phyloP scores from a whole-genome alignment of 1,140 invertebrate genomes.

The Dinothrombium tinctorium region DNA sequence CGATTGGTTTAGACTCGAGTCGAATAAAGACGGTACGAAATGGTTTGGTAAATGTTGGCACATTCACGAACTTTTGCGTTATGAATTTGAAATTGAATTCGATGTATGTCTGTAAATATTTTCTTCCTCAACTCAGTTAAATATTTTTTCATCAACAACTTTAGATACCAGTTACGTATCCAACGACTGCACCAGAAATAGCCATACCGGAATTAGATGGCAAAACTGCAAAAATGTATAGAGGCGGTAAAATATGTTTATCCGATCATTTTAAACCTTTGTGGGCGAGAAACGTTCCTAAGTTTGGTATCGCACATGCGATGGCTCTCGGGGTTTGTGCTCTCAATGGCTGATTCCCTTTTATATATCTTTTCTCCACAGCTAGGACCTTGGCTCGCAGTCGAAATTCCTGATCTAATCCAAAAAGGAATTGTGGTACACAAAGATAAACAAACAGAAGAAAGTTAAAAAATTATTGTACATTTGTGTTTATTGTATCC shows the following conservation, averaged over 20 bases:
- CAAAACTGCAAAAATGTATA: constrained; percentile 99
- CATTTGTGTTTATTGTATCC: background rate
- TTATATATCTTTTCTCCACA: constrained; percentile 27
- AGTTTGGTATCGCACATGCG: constrained; percentile 95
- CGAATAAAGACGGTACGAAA: constrained; percentile 86
- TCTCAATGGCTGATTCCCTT: constrained; percentile 5
- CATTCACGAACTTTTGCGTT: constrained; percentile 83
- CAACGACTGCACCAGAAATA: constrained; percentile 89
- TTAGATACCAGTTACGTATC: constrained; percentile 93
- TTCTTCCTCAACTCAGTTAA: background rate
- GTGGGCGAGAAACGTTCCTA: constrained; percentile 95
- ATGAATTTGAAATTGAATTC: constrained; percentile 97
- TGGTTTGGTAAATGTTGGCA: constrained; percentile 99
- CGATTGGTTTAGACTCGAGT: constrained; percentile 96
- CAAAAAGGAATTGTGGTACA: constrained; percentile 55
- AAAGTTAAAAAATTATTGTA: background rate
- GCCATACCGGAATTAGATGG: constrained; percentile 90
- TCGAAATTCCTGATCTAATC: constrained; percentile 86
- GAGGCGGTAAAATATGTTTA: constrained; percentile 88
- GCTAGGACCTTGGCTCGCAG: constrained; percentile 92
- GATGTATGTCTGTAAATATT: constrained; percentile 45
- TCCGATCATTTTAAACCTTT: constrained; percentile 98
- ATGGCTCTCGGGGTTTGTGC: constrained; percentile 57
- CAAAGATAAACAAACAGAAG: constrained; percentile 32
- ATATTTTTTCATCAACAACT: constrained; percentile 14